Percentiles rank a stretch among this genome's conserved stretches.
Evolutionary conservation across 1,140 invertebrate genomes (phyloP).

Genomic region (Vollenhovia emeryi): DNA sequence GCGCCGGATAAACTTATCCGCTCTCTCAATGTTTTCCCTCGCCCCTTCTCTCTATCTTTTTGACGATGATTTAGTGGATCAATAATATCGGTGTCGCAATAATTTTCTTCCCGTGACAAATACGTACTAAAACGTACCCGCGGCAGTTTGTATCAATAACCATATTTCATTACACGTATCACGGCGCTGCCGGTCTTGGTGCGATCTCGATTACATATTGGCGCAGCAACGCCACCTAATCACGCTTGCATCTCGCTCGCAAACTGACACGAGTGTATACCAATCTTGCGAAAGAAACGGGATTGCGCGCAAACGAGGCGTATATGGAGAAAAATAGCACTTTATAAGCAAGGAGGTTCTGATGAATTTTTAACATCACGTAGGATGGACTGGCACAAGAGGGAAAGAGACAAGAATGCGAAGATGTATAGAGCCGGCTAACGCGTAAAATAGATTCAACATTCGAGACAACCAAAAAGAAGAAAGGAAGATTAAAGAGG

Average conservation of each 20-base stretch:
- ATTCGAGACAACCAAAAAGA: not conserved
- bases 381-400: not conserved
- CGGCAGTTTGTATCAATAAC: conserved; percentile 70
- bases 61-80: conserved; percentile 53
- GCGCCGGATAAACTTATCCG: conserved; percentile 59
- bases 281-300: not conserved
- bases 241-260: conserved; percentile 14
- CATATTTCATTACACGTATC: conserved; percentile 64
- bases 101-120: conserved; percentile 67
- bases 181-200: conserved; percentile 27
- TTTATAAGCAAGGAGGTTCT: conserved; percentile 21
- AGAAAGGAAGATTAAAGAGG: not conserved
- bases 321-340: conserved; percentile 32
- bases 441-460: not conserved
- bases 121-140: conserved; percentile 61
- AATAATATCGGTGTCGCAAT: conserved; percentile 65
- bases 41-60: not conserved
- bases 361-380: conserved; percentile 39
- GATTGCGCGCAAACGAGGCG: conserved; percentile 12
- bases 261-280: conserved; percentile 5
- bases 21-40: not conserved
- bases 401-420: not conserved
- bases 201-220: conserved; percentile 42
- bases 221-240: conserved; percentile 25
- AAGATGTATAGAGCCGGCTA: not conserved